Percentiles rank a stretch among this genome's conserved stretches.
These are phyloP conservation scores for Gymnoscelis rufifasciata DNA, from an alignment of 2,888 invertebrate species.

Conservation along the genomic window DNA sequence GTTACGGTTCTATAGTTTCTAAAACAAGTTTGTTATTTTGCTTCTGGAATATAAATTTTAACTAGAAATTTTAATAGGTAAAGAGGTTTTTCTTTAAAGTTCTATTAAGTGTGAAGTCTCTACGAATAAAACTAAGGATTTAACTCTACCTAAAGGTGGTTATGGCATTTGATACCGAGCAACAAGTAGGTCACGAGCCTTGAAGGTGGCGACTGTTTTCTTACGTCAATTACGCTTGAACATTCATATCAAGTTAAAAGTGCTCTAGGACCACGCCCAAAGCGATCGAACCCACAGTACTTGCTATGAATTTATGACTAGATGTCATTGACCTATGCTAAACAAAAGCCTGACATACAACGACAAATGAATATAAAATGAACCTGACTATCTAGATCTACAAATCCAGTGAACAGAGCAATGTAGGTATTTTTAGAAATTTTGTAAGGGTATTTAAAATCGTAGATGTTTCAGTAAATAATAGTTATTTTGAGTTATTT, in stretches of 20 bases:
- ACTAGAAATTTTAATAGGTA: too few species aligned
- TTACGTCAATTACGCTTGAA: not conserved
- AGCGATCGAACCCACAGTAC: not conserved
- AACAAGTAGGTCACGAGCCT: constrained; percentile 52
- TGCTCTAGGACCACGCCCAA: too few species aligned
- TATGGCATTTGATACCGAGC: constrained; percentile 64
- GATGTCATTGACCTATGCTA: constrained; percentile 1
- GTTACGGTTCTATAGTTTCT: not conserved
- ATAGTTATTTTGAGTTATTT: too few species aligned
- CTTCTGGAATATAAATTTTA: too few species aligned
- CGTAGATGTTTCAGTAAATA: too few species aligned
- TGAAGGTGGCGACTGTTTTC: constrained; percentile 2
- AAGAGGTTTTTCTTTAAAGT: too few species aligned
- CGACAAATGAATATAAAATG: not conserved
- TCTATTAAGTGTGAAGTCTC: not conserved
- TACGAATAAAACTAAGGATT: constrained; percentile 50
- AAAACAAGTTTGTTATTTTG: not conserved
- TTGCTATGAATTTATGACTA: not conserved
- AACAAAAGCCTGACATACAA: not conserved
- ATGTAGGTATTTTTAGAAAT: not conserved
- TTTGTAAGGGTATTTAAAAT: not conserved
- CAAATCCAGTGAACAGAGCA: not conserved
- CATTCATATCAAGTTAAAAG: not conserved
- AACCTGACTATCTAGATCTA: not conserved
- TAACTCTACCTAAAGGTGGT: constrained; percentile 61